Base-by-base conservation (phyloP, 2,113 vertebrate species). In the Agelaius phoeniceus region DNA sequence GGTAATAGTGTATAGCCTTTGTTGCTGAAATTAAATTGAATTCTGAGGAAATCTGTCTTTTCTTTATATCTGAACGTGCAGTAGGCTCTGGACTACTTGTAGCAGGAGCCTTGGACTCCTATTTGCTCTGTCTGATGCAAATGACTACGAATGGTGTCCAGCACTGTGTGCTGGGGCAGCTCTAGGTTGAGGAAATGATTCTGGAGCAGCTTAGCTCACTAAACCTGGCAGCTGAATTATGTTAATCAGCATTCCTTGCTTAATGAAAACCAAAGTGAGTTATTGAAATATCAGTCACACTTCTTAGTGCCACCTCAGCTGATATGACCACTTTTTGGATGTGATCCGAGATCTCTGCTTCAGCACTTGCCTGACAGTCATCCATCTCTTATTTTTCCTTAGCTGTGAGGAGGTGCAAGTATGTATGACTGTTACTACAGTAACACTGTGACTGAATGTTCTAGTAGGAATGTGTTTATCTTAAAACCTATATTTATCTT, bases 211-310 rank as follows among this genome's bases (percentile, higher is more conserved):
- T 88, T 62, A 94, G 46, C 76, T 93, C 57, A 68, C 46, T 89
- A 75, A 84, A 90, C 83, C 52, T 75, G 66, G 68, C 48, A 77
- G 41, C 33, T 78, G 49, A 59, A 95, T 91, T 85, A 49, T 69
- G 80, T 81, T 63, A 86, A 67, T 95, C 52, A n/a, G 67, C 86
- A 51, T 87, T 82, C 67, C 67, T 80, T 85, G 31, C 43, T 90
- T 96, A 94, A 94, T 89, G 89, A 94, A 97, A 96, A 83, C 63
- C 33, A 67, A 69, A 83, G 24, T n/a, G 58, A 94, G 71, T 74
- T 80, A 69, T 27, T 85, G 49, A 88, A 78, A 78, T 86, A 81
- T 75, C 82, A 86, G 66, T 67, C 35, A 39, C 5, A 3, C 49
- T 71, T 52, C 46, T 74, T 59, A 49, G 39, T 95, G 54, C 65